Evolutionary conservation across 2,113 vertebrate species (phyloP), one percentile per base, ranked within the genome.

Genomic region (Mus spicilegus): DNA sequence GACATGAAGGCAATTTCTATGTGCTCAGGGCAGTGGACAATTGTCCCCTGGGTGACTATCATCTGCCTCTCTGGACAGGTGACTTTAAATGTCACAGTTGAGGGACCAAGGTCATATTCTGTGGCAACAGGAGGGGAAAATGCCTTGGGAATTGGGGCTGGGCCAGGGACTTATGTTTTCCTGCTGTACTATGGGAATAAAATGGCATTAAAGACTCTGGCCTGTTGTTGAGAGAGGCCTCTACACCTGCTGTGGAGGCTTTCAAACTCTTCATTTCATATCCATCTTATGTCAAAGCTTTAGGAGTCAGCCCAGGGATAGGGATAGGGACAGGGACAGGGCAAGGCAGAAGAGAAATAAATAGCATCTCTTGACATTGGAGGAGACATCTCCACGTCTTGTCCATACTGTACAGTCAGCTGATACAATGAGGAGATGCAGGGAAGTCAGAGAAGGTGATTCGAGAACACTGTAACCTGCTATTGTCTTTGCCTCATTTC

Each of bases 371-470:
- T 22, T 28, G n/a, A 36, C 63, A 24, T 2, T 0, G 49, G 49
- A 42, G 0, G 65, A 58, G 19, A 2, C 13, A 69, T 65, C 3
- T 0, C 16, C 20, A 46, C 36, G 28, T 16, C 14, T 63, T 14
- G 30, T 36, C 12, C 1, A 0, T 11, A 16, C 9, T 58, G 8
- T 5, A 7, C 72, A 72, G 63, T 49, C 42, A 39, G 49, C 10
- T 16, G n/a, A 10, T 30, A 11, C 11, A 36, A 11, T 28, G 58
- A 81, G 16, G 22, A 12, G 28, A 3, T 33, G 1, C 14, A 22
- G 30, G 0, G 13, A 28, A 39, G 22, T 30, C 51, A 51, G 58
- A 39, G 54, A 22, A 24, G 20, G 0, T 0, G 2, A 49, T 14
- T 85, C n/a, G 7, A 85, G 81, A 63, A 85, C 58, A 65, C 58